Base-by-base conservation (phyloP, 2,113 vertebrate genomes). In the Eclectus roratus region DNA sequence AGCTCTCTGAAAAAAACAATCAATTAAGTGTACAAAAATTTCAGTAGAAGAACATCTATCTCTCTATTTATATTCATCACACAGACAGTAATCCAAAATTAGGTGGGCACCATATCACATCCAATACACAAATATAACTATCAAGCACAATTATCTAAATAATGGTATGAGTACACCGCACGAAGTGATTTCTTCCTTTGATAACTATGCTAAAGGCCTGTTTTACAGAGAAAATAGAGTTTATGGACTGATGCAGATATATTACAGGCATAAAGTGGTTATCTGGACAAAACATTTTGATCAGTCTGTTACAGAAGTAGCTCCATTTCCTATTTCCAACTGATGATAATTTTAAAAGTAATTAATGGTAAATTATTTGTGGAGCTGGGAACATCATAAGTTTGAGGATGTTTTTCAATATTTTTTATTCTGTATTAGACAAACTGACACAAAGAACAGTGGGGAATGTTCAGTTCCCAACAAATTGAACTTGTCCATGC, bases 201-300 rank as follows among this genome's bases (percentile, higher is more conserved):
- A 50, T 72, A 87, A 55, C 37, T 69, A 65, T 1, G 9, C 25
- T 44, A 86, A 92, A 43, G 44, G 94, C 85, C 56, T 66, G 25
- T 37, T 88, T 95, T 86, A 82, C 39, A 87, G 24, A 83, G 43
- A 19, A 87, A 87, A 81, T 2, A 68, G 16, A 94, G 63, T 93
- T 91, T 88, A 89, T 58, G 44, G 89, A 80, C 46, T 50, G 58
- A 94, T 72, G 25, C 25, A 95, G 27, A 80, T 52, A 66, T 46
- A 84, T 77, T 89, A 83, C 25, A 73, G 52, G 23, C 53, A 88
- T 81, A 76, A 89, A 80, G 50, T 21, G 9, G 21, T 76, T 91
- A 88, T 89, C 94, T 88, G n/a, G 81, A 91, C 65, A 96, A 96
- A 94, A 93, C 31, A 86, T 87, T 95, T 95, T 60, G 39, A 80